These are phyloP conservation scores for Heteractis magnifica DNA, from an alignment of 92 coral and sea anemone species.

Conservation along the genomic window DNA sequence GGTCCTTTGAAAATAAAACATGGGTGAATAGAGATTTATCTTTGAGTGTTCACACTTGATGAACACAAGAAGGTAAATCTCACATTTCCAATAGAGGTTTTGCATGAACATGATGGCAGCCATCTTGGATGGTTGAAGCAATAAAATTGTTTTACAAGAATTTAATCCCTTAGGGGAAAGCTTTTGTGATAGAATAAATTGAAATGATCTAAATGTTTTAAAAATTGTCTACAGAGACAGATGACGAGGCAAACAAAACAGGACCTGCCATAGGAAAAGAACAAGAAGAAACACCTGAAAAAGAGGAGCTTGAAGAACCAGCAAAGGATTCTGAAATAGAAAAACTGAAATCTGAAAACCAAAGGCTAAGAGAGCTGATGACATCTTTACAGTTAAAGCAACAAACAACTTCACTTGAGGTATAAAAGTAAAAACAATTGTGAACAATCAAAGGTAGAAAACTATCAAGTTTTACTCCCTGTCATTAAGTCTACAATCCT, in stretches of 20 bases:
- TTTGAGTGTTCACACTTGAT: no score
- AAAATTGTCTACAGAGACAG: background rate
- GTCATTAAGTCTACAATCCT: no score
- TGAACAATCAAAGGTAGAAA: background rate
- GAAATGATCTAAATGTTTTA: background rate
- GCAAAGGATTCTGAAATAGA: slow-evolving; percentile 37
- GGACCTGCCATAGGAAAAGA: background rate
- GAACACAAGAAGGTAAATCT: no score
- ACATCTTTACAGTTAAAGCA: slow-evolving; percentile 87
- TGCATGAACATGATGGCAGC: no score
- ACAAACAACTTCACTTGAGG: slow-evolving; percentile 93
- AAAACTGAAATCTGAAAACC: slow-evolving; percentile 69
- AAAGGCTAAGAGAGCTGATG: slow-evolving; percentile 75
- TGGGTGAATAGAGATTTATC: no score
- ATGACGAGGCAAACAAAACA: slow-evolving; percentile 7
- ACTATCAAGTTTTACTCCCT: no score
- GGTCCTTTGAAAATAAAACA: no score
- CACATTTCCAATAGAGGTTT: no score
- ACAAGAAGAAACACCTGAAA: slow-evolving; percentile 14
- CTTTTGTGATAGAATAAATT: no score
- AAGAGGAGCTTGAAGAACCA: slow-evolving; percentile 37
- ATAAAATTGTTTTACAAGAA: no score
- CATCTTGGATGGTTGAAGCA: no score
- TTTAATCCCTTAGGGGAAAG: no score
- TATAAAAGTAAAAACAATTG: slow-evolving; percentile 10